Evolutionary conservation across 1,140 invertebrate species (phyloP).

Genomic region (Macrobrachium nipponense): DNA sequence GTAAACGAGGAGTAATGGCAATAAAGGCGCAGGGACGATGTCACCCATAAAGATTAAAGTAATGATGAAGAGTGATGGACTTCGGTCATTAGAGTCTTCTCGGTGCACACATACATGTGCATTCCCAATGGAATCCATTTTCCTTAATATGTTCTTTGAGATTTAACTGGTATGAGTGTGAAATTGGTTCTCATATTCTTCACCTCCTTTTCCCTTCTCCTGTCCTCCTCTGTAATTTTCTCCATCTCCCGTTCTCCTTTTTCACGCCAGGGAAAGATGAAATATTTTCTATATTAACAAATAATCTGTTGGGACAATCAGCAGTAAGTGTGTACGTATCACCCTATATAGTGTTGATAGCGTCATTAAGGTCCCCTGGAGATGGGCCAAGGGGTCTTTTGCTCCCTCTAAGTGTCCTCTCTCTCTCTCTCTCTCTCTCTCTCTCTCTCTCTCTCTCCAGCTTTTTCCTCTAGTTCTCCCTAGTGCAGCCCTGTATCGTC

Average conservation of each 20-base stretch:
- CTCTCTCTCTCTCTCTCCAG: conserved; percentile 4
- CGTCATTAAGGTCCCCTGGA: background rate
- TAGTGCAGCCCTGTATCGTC: background rate
- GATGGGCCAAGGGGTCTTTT: conserved; percentile 27
- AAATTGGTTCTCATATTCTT: background rate
- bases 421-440: background rate
- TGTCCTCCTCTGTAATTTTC: conserved; percentile 1
- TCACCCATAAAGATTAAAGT: no score
- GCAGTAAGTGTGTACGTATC: conserved; percentile 21
- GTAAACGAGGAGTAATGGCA: background rate
- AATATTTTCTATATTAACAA: background rate
- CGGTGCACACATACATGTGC: no score
- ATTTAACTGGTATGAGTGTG: no score
- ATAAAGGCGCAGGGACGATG: no score
- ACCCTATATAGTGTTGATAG: conserved; percentile 18
- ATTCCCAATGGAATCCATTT: no score
- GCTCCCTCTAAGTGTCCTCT: conserved; percentile 1
- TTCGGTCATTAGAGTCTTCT: no score
- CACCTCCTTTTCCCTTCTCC: background rate
- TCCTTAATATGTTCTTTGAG: no score
- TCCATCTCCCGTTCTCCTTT: background rate
- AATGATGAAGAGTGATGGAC: no score
- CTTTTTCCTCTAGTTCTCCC: background rate
- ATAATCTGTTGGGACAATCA: conserved; percentile 2
- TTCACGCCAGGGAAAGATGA: background rate